A percentile compares a stretch with the other conserved stretches of the same genome.
Conservation (phyloP, 2,888 invertebrate genomes). For the Apodemia hepburni region DNA sequence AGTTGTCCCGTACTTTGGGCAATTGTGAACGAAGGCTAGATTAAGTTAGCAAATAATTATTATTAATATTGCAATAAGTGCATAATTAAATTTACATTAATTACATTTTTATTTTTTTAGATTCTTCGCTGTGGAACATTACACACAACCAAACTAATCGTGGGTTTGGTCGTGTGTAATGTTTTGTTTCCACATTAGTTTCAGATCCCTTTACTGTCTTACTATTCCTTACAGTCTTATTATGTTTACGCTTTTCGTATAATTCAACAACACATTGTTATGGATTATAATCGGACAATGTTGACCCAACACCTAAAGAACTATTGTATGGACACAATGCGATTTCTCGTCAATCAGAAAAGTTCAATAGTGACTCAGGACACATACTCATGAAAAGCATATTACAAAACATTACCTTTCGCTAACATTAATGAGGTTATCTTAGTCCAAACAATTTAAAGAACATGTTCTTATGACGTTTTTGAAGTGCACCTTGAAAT, state of each 20-base stretch:
- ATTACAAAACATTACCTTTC: constrained; percentile 4
- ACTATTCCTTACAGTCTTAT: too few species aligned
- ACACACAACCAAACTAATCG: too few species aligned
- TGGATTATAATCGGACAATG: background rate
- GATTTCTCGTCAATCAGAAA: background rate
- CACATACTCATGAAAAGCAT: background rate
- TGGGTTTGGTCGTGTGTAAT: too few species aligned
- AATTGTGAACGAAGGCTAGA: too few species aligned
- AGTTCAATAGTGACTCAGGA: background rate
- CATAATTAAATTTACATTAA: too few species aligned
- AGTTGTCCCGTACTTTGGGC: too few species aligned
- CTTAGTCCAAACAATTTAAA: constrained; percentile 18
- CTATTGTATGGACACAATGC: background rate
- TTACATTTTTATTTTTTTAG: too few species aligned
- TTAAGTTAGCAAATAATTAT: too few species aligned
- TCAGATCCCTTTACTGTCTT: too few species aligned
- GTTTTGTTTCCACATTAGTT: too few species aligned
- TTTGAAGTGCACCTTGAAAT: background rate
- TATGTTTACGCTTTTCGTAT: background rate
- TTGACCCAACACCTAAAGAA: background rate
- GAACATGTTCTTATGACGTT: background rate
- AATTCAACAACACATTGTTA: background rate
- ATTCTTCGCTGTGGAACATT: too few species aligned
- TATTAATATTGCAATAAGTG: too few species aligned
- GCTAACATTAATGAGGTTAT: constrained; percentile 23